A percentile compares a stretch with the other conserved stretches of the same genome.
Evolutionary conservation across 2,797 vertebrate genomes (phyloP).

Genomic region (Sebastes diaconus): DNA sequence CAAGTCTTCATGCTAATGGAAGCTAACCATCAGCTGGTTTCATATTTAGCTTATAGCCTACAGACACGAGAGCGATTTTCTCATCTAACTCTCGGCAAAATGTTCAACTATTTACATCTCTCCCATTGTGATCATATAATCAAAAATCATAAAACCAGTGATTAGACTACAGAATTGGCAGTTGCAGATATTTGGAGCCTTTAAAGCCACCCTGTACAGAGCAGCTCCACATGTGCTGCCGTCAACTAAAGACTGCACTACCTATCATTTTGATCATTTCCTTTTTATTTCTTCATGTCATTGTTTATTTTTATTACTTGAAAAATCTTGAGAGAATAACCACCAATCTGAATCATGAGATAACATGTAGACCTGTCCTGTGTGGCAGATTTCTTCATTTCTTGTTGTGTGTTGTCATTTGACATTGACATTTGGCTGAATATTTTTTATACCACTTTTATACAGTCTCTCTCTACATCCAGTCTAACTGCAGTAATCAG

Average conservation of each 20-base stretch:
- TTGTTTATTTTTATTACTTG: conserved; percentile 35
- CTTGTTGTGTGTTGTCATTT: not conserved
- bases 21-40: not conserved
- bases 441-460: not conserved
- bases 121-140: conserved; percentile 28
- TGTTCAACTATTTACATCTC: not conserved
- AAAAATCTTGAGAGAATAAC: conserved; percentile 36
- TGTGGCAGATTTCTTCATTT: conserved; percentile 8
- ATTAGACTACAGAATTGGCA: conserved; percentile 13
- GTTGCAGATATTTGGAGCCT: conserved; percentile 40
- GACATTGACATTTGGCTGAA: conserved; percentile 23
- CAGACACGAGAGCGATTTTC: not conserved
- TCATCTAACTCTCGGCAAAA: not conserved
- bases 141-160: conserved; percentile 27
- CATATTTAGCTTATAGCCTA: not conserved
- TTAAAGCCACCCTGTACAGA: conserved; percentile 34
- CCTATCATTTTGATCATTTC: conserved; percentile 22
- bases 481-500: conserved; percentile 33
- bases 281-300: conserved; percentile 5
- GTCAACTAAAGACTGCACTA: conserved; percentile 51
- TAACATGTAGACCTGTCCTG: not conserved
- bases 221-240: not conserved
- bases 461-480: not conserved
- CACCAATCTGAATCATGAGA: conserved; percentile 12
- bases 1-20: not conserved